Percentiles rank a stretch among this genome's conserved stretches.
These are phyloP conservation scores for Drosophila helvetica DNA, from an alignment of 2,888 invertebrate species.

Conservation along the genomic window DNA sequence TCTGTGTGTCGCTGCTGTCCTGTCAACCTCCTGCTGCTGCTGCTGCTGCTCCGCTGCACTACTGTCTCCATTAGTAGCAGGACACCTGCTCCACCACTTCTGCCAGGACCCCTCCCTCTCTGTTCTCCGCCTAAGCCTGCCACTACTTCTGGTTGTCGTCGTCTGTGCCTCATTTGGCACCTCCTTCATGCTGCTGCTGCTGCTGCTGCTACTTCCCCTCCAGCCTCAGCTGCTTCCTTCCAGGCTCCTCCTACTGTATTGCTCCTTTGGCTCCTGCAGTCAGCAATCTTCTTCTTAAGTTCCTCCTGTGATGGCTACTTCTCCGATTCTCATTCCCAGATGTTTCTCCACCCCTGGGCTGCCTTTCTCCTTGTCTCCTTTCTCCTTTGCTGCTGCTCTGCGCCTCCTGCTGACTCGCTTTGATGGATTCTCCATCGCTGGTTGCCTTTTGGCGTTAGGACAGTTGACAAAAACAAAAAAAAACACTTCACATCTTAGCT, in stretches of 20 bases:
- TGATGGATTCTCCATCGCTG: too few species aligned
- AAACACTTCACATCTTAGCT: too few species aligned
- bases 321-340: too few species aligned
- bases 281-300: too few species aligned
- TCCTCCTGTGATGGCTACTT: too few species aligned
- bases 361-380: too few species aligned
- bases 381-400: too few species aligned
- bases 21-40: conserved; percentile 5
- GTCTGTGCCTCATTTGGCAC: background rate
- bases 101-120: background rate
- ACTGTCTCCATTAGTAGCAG: background rate
- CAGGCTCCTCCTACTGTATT: background rate
- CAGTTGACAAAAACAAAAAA: too few species aligned
- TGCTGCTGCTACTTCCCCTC: background rate
- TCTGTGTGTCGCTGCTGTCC: conserved; percentile 28
- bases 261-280: background rate
- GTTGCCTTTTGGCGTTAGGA: too few species aligned
- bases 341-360: too few species aligned
- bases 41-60: background rate
- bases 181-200: background rate
- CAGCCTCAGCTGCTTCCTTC: background rate
- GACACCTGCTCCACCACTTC: background rate
- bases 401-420: too few species aligned
- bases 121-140: background rate
- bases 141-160: background rate